These are phyloP conservation scores for Peromyscus leucopus DNA, from an alignment of 2,113 vertebrate genomes.

Conservation along the genomic window DNA sequence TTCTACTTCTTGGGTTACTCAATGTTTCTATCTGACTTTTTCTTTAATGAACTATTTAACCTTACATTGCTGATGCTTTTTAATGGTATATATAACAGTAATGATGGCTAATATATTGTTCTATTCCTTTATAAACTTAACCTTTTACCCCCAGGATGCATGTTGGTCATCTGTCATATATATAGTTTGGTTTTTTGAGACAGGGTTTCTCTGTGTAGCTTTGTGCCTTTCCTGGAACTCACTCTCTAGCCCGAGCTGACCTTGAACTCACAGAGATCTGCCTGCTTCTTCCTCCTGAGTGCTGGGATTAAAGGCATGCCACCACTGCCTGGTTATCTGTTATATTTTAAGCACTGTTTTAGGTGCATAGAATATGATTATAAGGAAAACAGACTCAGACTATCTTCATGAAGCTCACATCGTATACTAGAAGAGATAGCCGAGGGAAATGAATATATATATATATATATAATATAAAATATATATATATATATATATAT, in stretches of 20 bases:
- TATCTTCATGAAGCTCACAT: not conserved
- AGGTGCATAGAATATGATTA: slow-evolving; percentile 27
- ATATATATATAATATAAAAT: no score
- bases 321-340: not conserved
- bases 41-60: not conserved
- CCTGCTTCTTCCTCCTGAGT: no score
- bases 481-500: no score
- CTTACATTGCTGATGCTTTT: not conserved
- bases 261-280: no score
- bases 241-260: no score
- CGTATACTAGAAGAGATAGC: not conserved
- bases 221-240: no score
- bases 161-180: not conserved
- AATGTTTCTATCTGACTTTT: slow-evolving; percentile 25
- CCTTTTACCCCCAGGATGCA: not conserved
- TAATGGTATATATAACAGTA: not conserved
- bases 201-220: no score
- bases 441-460: not conserved
- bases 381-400: not conserved
- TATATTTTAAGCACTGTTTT: not conserved
- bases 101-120: not conserved
- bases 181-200: no score
- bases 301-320: no score
- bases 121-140: slow-evolving; percentile 5
- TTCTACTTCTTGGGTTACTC: not conserved